Evolutionary conservation across 2,797 vertebrate species (phyloP).

Genomic region (Malacoraja senta): DNA sequence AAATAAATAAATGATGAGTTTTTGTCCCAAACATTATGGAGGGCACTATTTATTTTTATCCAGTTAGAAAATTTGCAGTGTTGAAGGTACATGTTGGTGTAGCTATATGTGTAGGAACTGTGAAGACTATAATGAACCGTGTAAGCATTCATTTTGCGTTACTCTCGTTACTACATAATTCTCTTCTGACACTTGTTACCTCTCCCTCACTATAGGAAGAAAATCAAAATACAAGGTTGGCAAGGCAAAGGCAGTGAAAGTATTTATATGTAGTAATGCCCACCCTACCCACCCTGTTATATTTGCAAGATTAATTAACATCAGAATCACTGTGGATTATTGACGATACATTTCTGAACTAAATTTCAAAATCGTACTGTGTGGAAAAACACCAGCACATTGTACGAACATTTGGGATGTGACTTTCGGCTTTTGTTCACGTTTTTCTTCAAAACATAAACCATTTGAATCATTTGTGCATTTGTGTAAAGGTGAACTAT

Average conservation of each 20-base stretch:
- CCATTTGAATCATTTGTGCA: no score
- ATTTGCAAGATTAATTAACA: not conserved
- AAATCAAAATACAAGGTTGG: not conserved
- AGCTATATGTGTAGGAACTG: not conserved
- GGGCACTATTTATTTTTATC: no score
- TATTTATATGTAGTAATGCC: not conserved
- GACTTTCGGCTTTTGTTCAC: not conserved
- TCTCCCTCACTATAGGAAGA: not conserved
- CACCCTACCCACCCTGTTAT: not conserved
- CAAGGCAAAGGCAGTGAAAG: not conserved
- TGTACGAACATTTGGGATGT: not conserved
- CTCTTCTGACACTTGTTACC: not conserved
- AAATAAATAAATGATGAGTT: no score
- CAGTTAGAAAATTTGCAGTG: not conserved
- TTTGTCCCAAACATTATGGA: no score
- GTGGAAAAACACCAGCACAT: not conserved
- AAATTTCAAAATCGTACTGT: not conserved
- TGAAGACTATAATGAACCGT: not conserved
- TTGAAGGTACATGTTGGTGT: not conserved
- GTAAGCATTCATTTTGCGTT: constrained; percentile 14
- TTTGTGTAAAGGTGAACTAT: no score
- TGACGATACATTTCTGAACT: not conserved
- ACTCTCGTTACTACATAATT: not conserved
- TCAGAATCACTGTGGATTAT: not conserved
- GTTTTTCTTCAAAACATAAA: not conserved